Evolutionary conservation across 2,888 invertebrate species (phyloP), one percentile per base, ranked within the genome.

Genomic region (Aelia acuminata): DNA sequence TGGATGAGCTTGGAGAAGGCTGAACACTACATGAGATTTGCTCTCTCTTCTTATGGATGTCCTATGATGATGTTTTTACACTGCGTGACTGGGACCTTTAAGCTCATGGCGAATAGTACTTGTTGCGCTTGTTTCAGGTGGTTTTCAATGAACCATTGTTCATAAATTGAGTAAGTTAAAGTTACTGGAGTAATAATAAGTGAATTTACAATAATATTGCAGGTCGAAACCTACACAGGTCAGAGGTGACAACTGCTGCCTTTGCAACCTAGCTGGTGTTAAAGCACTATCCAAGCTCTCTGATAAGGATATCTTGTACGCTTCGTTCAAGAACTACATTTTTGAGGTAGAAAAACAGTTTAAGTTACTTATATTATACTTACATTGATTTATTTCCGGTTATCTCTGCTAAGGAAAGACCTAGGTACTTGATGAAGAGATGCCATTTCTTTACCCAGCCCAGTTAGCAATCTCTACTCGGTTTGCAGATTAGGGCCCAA

Each of bases 1-100:
- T 97, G 97, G 97, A 97, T 97, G 96, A 96, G 95, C 90, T 92
- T 96, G 90, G 94, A 95, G 87, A 94, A 95, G 91, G 96, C 96
- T 4, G 92, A 94, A 88, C 96, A 97, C 92, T 97, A 96, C 92
- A 93, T 97, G 91, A 94, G 95, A 91, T 94, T 96, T 91, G 96
- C 97, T 0, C 95, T 96, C 92, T 96, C 96, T 10, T 95, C 96
- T 13, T 98, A 98, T 92, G 97, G 98, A 0, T 98, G 97, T 97
- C 96, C 97, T 0, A 96, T 96, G 91, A 96, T 96, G 89, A 93
- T 97, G 91, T 96, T 96, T 92, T 93, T 95, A 50, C 95, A 97
- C 91, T 95, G 95, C 90, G 95, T 95, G 89, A 95, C 96, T 0
- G 97, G 97, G 4, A 93, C 96, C 90, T 96, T 96, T 92, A 94